These are phyloP conservation scores for Lepisosteus oculatus DNA, from an alignment of 2,113 vertebrate genomes.

Conservation along the genomic window DNA sequence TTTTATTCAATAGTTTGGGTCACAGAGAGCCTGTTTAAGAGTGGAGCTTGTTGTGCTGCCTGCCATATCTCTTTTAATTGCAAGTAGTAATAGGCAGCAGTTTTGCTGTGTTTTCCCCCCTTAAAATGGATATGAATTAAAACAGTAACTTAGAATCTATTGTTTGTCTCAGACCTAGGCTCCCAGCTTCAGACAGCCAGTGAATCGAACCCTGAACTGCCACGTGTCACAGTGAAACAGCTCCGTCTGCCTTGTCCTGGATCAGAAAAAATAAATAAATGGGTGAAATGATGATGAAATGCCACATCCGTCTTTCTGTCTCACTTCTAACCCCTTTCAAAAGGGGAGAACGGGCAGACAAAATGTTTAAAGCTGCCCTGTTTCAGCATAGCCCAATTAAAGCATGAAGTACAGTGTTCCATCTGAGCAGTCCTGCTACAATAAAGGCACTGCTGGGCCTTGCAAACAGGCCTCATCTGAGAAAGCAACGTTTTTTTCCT, in stretches of 20 bases:
- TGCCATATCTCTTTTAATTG: conserved; percentile 75
- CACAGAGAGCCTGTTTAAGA: conserved; percentile 71
- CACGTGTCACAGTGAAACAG: conserved; percentile 44
- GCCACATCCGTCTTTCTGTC: conserved; percentile 46
- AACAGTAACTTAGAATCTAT: conserved; percentile 73
- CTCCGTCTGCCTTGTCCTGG: conserved; percentile 54
- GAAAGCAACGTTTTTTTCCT: no score
- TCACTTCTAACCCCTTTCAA: conserved; percentile 34
- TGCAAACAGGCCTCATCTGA: no score
- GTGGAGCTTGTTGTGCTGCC: conserved; percentile 72
- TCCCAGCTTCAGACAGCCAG: conserved; percentile 61
- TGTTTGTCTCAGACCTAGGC: conserved; percentile 64
- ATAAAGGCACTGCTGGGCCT: no score
- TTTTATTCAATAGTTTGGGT: conserved; percentile 73
- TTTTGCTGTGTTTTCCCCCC: conserved; percentile 65
- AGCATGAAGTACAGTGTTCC: no score
- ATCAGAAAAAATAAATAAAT: conserved; percentile 55
- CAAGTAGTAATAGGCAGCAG: conserved; percentile 66
- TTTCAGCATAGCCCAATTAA: no score
- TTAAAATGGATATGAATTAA: conserved; percentile 72
- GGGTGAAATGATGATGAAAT: conserved; percentile 58
- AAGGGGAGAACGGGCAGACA: neutral
- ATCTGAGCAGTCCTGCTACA: no score
- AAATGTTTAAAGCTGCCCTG: no score
- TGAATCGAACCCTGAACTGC: neutral